These are phyloP conservation scores for Forficula auricularia DNA, from an alignment of 1,140 invertebrate genomes.

Conservation along the genomic window DNA sequence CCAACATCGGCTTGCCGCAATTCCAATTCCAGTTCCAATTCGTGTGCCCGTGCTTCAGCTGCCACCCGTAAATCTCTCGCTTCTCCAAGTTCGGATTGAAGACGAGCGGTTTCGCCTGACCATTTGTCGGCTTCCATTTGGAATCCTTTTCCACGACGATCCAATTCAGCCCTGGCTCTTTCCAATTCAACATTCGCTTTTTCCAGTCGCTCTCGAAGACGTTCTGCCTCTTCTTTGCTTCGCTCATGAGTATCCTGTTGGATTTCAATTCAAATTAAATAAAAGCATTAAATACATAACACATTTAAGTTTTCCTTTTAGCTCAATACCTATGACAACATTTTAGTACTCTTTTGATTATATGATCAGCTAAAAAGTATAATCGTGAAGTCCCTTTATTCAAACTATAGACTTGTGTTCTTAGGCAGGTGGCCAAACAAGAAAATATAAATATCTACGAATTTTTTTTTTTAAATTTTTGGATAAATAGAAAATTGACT, in stretches of 20 bases:
- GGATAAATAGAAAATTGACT: no score
- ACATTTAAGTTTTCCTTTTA: no score
- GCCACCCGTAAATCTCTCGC: conserved; percentile 41
- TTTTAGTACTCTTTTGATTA: no score
- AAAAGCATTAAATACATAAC: no score
- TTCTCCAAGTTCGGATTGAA: conserved; percentile 35
- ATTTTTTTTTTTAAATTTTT: no score
- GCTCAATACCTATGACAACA: no score
- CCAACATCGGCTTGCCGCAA: conserved; percentile 55
- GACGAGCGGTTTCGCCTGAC: conserved; percentile 33
- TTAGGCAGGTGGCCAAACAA: no score
- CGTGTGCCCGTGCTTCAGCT: conserved; percentile 61
- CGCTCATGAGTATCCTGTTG: conserved; percentile 38
- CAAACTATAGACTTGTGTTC: no score
- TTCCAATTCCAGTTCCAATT: conserved; percentile 60
- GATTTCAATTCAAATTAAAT: no score
- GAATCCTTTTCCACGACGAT: conserved; percentile 61
- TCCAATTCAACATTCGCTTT: conserved; percentile 62
- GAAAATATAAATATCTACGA: no score
- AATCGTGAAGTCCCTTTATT: no score
- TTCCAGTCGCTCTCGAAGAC: conserved; percentile 63
- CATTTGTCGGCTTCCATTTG: conserved; percentile 72
- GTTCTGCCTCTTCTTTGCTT: conserved; percentile 63
- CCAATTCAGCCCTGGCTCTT: conserved; percentile 49
- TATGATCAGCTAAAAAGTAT: no score